Evolutionary conservation across 2,113 vertebrate species (phyloP).

Genomic region (Gavialis gangeticus): DNA sequence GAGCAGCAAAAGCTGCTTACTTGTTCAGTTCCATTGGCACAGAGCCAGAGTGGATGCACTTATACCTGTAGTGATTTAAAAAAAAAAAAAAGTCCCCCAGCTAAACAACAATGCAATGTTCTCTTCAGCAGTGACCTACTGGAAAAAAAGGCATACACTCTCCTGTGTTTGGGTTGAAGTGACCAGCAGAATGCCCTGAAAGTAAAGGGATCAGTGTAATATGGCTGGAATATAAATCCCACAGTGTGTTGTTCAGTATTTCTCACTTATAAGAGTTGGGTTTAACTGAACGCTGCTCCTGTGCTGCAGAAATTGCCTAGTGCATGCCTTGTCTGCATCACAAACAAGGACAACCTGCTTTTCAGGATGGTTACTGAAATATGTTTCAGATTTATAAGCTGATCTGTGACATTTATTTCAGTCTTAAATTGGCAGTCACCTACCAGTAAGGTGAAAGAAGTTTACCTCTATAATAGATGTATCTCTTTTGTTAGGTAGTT

Average conservation of each 20-base stretch:
- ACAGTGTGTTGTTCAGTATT: neutral
- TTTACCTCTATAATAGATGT: neutral
- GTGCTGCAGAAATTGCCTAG: neutral
- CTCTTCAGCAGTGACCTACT: neutral
- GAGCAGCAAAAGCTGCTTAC: fast-evolving
- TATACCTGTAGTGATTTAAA: neutral
- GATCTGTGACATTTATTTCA: constrained; percentile 26
- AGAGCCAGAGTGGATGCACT: neutral
- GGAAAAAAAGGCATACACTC: neutral
- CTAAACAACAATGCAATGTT: neutral
- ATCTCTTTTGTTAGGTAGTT: neutral
- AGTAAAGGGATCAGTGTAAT: neutral
- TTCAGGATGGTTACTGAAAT: neutral
- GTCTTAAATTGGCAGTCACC: neutral
- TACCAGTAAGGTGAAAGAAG: neutral
- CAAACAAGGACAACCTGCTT: neutral
- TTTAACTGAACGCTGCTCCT: neutral
- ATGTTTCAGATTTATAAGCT: neutral
- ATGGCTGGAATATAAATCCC: neutral
- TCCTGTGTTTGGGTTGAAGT: neutral
- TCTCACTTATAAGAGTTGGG: neutral
- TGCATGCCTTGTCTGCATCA: neutral
- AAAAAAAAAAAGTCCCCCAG: neutral
- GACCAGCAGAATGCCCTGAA: neutral
- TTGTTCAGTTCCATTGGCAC: neutral